Percentiles rank a stretch among this genome's conserved stretches.
phyloP scores from a whole-genome alignment of 2,113 vertebrate species.

The Antennarius striatus region DNA sequence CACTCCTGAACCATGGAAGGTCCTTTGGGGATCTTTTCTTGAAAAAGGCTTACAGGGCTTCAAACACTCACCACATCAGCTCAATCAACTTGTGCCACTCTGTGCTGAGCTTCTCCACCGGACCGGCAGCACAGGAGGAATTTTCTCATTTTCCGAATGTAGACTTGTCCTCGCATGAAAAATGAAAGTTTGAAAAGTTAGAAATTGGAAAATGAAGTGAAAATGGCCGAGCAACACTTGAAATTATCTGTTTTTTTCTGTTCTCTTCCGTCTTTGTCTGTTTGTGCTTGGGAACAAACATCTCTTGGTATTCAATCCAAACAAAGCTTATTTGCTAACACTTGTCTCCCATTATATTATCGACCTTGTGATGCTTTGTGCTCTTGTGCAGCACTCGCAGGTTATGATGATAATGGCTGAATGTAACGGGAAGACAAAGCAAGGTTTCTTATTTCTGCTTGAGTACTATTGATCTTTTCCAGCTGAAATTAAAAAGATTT shows the following conservation, averaged over 20 bases:
- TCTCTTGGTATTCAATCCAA: slow-evolving; percentile 4
- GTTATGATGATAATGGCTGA: not conserved
- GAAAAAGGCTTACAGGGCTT: slow-evolving; percentile 40
- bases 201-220: slow-evolving; percentile 7
- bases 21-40: slow-evolving; percentile 43
- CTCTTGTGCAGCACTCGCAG: not conserved
- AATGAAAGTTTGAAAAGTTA: slow-evolving; percentile 44
- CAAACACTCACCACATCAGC: slow-evolving; percentile 47
- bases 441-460: not conserved
- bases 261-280: slow-evolving; percentile 4
- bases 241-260: slow-evolving; percentile 10
- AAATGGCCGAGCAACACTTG: not conserved
- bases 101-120: slow-evolving; percentile 11
- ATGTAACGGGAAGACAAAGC: not conserved
- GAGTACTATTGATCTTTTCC: not conserved
- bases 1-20: slow-evolving; percentile 46
- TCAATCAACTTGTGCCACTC: slow-evolving; percentile 64
- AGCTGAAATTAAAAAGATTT: not conserved
- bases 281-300: not conserved
- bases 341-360: too few species aligned
- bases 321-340: not conserved
- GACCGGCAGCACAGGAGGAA: slow-evolving; percentile 25
- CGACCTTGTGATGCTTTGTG: not conserved
- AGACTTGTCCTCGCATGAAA: slow-evolving; percentile 39
- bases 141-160: slow-evolving; percentile 29